Percentiles rank a stretch among this genome's conserved stretches.
Conservation (phyloP, 2,797 vertebrate genomes). For the Emydoidea blandingii region DNA sequence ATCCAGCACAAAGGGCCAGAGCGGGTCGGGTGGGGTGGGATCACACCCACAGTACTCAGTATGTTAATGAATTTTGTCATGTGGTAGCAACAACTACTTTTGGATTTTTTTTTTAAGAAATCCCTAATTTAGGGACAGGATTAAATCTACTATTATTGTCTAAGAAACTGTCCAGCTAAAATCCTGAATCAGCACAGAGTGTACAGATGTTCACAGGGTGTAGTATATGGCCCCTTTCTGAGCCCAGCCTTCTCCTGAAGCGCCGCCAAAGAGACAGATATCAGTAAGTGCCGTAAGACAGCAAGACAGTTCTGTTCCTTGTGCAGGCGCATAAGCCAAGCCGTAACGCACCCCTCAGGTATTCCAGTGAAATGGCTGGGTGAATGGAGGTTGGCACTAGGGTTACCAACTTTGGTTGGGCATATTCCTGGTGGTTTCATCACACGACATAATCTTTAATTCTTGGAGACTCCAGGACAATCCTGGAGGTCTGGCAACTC, state of each 20-base stretch:
- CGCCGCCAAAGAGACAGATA: not conserved
- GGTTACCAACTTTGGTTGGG: too few relatives aligned
- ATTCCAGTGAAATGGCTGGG: not conserved
- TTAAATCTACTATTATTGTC: not conserved
- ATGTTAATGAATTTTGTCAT: not conserved
- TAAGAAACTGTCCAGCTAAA: not conserved
- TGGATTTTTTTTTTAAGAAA: not conserved
- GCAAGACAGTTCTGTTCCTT: not conserved
- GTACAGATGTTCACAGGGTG: not conserved
- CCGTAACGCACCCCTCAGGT: not conserved
- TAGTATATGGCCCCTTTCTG: accelerated
- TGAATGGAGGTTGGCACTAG: not conserved
- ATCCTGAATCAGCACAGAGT: not conserved
- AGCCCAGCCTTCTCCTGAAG: not conserved
- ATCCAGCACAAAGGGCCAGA: not conserved
- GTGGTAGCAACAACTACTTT: not conserved
- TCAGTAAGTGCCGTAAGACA: not conserved
- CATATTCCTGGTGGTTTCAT: too few relatives aligned
- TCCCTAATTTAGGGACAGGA: not conserved
- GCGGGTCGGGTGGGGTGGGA: too few relatives aligned
- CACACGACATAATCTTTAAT: too few relatives aligned
- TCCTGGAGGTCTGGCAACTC: too few relatives aligned
- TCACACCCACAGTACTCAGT: not conserved
- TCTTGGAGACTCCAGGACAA: too few relatives aligned
- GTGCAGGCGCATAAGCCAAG: not conserved